These are phyloP conservation scores for Polyommatus iphigenia DNA, from an alignment of 2,888 invertebrate genomes.

Conservation along the genomic window DNA sequence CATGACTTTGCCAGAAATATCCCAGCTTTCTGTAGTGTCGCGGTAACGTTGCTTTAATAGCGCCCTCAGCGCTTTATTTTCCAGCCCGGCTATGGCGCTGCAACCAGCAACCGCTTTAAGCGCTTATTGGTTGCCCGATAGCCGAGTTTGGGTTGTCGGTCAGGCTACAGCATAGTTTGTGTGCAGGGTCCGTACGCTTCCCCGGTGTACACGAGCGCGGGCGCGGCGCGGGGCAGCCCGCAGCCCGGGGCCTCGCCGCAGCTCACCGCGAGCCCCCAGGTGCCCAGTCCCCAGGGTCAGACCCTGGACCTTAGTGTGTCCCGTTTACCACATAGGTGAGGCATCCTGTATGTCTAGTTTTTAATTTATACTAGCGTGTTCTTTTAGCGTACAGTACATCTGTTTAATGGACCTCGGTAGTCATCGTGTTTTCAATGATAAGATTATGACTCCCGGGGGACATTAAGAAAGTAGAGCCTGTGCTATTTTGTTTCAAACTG, in stretches of 20 bases:
- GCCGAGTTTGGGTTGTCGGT: not conserved
- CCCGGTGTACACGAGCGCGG: constrained; percentile 88
- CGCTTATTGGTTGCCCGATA: not conserved
- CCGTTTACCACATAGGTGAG: constrained; percentile 91
- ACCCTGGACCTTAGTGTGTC: constrained; percentile 94
- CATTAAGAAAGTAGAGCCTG: no score
- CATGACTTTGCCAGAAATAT: not conserved
- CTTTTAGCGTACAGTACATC: not conserved
- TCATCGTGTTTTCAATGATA: no score
- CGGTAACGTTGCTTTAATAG: not conserved
- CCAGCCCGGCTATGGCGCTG: not conserved
- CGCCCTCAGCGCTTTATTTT: constrained; percentile 3
- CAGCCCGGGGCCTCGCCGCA: constrained; percentile 91
- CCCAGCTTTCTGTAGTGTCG: not conserved
- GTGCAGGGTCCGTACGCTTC: constrained; percentile 86
- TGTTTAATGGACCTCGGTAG: not conserved
- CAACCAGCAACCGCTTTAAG: not conserved
- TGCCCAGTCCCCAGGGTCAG: constrained; percentile 94
- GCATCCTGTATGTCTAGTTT: constrained; percentile 46
- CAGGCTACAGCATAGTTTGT: constrained; percentile 18
- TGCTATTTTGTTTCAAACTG: no score
- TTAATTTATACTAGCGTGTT: not conserved
- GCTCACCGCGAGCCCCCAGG: constrained; percentile 91
- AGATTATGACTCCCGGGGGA: no score
- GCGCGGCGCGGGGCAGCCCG: constrained; percentile 86